Conservation (phyloP, 2,888 invertebrate genomes). For the Zootermopsis nevadensis region DNA sequence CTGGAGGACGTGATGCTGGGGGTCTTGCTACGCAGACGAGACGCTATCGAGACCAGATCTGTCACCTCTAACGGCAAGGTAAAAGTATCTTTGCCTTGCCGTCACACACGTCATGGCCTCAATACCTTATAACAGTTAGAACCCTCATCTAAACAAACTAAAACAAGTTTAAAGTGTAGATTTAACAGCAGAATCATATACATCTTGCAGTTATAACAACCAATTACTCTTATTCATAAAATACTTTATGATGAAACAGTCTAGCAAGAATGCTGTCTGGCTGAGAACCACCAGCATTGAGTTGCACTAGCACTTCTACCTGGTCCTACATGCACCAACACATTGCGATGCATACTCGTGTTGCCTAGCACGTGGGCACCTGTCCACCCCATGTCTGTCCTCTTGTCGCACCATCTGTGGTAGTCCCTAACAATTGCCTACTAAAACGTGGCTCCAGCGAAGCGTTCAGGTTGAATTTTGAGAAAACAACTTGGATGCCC, state of each 20-base stretch:
- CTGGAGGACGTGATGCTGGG: slow-evolving; percentile 37
- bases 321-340: slow-evolving; percentile 51
- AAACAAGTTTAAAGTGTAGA: slow-evolving; percentile 55
- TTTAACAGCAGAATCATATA: slow-evolving; percentile 56
- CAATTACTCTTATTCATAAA: slow-evolving; percentile 54
- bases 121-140: slow-evolving; percentile 53
- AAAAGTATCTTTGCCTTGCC: neutral
- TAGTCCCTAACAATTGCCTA: slow-evolving; percentile 56
- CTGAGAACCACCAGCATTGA: slow-evolving; percentile 52
- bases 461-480: slow-evolving; percentile 53
- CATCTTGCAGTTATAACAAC: slow-evolving; percentile 56
- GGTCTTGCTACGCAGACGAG: slow-evolving; percentile 37
- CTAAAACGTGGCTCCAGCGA: slow-evolving; percentile 57
- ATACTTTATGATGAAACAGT: slow-evolving; percentile 54
- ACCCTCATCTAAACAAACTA: slow-evolving; percentile 54
- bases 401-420: slow-evolving; percentile 44
- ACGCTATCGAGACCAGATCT: slow-evolving; percentile 24
- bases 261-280: slow-evolving; percentile 53
- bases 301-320: slow-evolving; percentile 54
- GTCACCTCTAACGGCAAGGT: slow-evolving; percentile 25
- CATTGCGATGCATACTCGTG: slow-evolving; percentile 44
- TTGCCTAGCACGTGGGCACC: slow-evolving; percentile 39
- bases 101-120: neutral
- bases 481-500: slow-evolving; percentile 43
- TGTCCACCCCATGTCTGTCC: slow-evolving; percentile 46